Conservation (phyloP, 1,140 invertebrate genomes). For the Drosophila saltans region DNA sequence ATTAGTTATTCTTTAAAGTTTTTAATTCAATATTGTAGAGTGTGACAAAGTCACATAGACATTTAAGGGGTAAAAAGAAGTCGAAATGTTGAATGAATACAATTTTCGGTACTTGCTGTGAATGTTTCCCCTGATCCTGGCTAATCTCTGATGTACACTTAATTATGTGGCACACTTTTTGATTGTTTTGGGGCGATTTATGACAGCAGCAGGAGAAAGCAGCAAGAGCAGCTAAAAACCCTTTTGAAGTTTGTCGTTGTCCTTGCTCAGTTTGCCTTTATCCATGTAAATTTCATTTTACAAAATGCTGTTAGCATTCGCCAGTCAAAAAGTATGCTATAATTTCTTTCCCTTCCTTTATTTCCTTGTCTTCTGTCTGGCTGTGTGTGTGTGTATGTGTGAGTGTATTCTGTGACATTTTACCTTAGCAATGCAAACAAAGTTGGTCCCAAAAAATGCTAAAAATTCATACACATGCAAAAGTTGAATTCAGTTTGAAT, state of each 20-base stretch:
- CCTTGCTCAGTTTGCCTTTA: constrained; percentile 21
- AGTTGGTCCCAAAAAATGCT: constrained; percentile 2
- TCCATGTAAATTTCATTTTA: constrained; percentile 72
- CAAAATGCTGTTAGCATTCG: constrained; percentile 65
- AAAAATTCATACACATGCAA: constrained; percentile 36
- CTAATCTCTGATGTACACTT: constrained; percentile 81
- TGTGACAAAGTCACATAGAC: not conserved
- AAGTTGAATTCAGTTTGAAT: not conserved
- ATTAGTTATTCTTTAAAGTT: not conserved
- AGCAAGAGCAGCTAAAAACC: constrained; percentile 1
- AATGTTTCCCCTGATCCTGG: constrained; percentile 40
- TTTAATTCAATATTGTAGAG: not conserved
- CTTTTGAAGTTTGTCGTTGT: constrained; percentile 18
- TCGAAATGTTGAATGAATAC: constrained; percentile 5
- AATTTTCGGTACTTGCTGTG: constrained; percentile 10
- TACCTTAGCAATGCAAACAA: constrained; percentile 51
- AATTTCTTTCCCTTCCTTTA: constrained; percentile 70
- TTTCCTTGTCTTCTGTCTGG: constrained; percentile 20
- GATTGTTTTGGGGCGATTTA: constrained; percentile 49
- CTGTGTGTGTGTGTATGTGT: not conserved
- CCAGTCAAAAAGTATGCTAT: constrained; percentile 54
- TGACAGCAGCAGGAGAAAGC: constrained; percentile 18
- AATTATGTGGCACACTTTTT: constrained; percentile 73
- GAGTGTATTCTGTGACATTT: constrained; percentile 1
- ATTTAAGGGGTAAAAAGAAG: not conserved